Percentiles rank a stretch among this genome's conserved stretches.
phyloP scores from a whole-genome alignment of 2,797 vertebrate genomes.

The Oreonectes daqikongensis region DNA sequence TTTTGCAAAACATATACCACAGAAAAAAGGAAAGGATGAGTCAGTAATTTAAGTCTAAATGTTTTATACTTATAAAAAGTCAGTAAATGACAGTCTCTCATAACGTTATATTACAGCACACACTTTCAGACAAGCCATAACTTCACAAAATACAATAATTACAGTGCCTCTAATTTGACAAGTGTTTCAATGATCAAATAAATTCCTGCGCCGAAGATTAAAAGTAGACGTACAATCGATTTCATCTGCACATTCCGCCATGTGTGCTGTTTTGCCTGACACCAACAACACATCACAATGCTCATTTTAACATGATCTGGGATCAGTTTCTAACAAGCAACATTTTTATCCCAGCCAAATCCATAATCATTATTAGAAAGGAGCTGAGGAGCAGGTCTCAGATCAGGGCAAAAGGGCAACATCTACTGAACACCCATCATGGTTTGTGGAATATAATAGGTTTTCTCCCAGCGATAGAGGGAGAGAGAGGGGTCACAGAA shows the following conservation, averaged over 20 bases:
- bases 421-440: slow-evolving; percentile 35
- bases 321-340: background rate
- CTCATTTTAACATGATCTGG: slow-evolving; percentile 20
- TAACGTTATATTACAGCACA: slow-evolving; percentile 36
- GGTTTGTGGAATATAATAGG: slow-evolving; percentile 43
- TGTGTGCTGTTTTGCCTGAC: slow-evolving; percentile 44
- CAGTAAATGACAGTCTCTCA: slow-evolving; percentile 5
- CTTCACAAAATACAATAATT: slow-evolving; percentile 54
- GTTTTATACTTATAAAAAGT: slow-evolving; percentile 1
- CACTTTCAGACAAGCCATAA: slow-evolving; percentile 30
- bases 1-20: background rate
- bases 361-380: slow-evolving; percentile 27
- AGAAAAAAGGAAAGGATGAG: background rate
- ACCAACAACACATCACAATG: slow-evolving; percentile 44
- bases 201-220: slow-evolving; percentile 55
- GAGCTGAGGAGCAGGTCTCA: slow-evolving; percentile 19
- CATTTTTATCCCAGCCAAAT: slow-evolving; percentile 5
- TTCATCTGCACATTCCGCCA: slow-evolving; percentile 37
- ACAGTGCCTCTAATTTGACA: slow-evolving; percentile 52
- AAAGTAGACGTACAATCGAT: slow-evolving; percentile 55
- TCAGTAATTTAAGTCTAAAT: too few relatives aligned
- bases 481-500: slow-evolving; percentile 49
- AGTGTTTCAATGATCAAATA: slow-evolving; percentile 52
- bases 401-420: slow-evolving; percentile 39
- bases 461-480: slow-evolving; percentile 20